A percentile compares a stretch with the other conserved stretches of the same genome.
Evolutionary conservation across 2,113 vertebrate species (phyloP).

Genomic region (Aegypius monachus): DNA sequence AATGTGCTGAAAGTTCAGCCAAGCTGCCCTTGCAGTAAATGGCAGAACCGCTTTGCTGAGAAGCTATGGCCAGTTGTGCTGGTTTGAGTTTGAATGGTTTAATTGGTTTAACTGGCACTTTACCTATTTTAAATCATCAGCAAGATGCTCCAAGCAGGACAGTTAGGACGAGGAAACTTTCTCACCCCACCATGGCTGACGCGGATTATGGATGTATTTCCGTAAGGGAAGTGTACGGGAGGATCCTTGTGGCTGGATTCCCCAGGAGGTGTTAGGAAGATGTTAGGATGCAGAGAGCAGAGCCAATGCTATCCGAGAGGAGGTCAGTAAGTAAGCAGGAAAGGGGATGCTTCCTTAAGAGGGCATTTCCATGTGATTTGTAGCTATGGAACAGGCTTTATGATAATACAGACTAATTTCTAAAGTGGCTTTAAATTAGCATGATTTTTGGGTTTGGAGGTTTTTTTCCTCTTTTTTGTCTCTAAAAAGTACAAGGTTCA

Average conservation of each 20-base stretch:
- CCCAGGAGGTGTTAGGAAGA: background rate
- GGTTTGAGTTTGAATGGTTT: background rate
- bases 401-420: background rate
- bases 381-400: background rate
- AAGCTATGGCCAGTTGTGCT: background rate
- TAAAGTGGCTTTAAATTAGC: background rate
- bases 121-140: background rate
- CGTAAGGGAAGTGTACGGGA: background rate
- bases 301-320: background rate
- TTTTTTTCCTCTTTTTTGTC: background rate
- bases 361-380: background rate
- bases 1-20: background rate
- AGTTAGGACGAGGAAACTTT: background rate
- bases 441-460: rapidly evolving
- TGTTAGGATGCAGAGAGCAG: background rate
- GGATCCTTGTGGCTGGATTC: background rate
- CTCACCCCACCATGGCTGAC: background rate
- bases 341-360: background rate
- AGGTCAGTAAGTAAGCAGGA: background rate
- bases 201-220: background rate
- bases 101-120: background rate
- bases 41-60: background rate
- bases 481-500: background rate
- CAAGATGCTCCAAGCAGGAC: background rate
- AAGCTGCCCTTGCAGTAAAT: background rate